Percentiles rank a stretch among this genome's conserved stretches.
Evolutionary conservation across 2,888 invertebrate species (phyloP).

Genomic region (Pogonocherus hispidulus): DNA sequence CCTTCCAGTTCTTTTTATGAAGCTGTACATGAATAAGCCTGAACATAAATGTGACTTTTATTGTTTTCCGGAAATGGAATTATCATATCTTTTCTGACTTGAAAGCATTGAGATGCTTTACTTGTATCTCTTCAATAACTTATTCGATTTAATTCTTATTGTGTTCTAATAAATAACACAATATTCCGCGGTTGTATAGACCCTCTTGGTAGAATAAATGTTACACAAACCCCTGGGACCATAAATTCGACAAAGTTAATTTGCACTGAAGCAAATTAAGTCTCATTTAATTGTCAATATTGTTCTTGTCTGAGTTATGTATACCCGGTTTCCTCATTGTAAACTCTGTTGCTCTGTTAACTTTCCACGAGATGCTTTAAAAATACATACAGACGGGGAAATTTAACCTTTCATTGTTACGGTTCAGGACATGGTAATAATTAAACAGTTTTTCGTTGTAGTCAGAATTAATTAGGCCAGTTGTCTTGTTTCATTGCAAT

Average conservation of each 20-base stretch:
- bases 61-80: too few relatives aligned
- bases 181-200: too few relatives aligned
- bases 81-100: too few relatives aligned
- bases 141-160: too few relatives aligned
- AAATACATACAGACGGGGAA: neutral
- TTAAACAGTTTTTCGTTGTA: neutral
- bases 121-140: too few relatives aligned
- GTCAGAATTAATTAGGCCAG: neutral
- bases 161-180: too few relatives aligned
- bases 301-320: neutral
- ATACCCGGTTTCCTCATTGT: neutral
- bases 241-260: neutral
- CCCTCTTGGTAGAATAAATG: too few relatives aligned
- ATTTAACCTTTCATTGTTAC: neutral
- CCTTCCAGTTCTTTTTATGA: too few relatives aligned
- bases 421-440: neutral
- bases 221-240: too few relatives aligned
- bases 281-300: neutral
- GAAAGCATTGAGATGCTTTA: too few relatives aligned
- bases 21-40: too few relatives aligned
- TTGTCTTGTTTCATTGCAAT: neutral
- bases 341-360: neutral
- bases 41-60: too few relatives aligned
- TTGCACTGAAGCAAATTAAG: neutral
- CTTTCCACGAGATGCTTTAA: neutral